A percentile compares a stretch with the other conserved stretches of the same genome.
Conservation (phyloP, 1,140 invertebrate genomes). For the Eumeta japonica region DNA sequence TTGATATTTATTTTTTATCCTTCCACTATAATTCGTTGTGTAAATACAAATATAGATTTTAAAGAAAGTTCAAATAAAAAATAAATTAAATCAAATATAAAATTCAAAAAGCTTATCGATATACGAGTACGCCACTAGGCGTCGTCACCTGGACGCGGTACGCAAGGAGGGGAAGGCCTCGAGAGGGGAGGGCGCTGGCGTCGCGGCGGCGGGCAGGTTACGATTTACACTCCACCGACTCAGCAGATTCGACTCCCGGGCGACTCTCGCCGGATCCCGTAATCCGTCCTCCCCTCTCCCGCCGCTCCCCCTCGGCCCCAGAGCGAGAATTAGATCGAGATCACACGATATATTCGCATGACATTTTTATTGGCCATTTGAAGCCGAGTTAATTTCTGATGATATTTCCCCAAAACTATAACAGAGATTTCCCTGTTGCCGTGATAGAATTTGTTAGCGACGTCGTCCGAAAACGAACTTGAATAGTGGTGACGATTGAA, state of each 20-base stretch:
- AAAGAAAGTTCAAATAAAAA: too few species aligned
- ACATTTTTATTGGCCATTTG: slow-evolving; percentile 21
- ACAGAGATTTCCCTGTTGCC: too few species aligned
- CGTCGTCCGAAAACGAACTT: too few species aligned
- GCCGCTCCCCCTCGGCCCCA: slow-evolving; percentile 27
- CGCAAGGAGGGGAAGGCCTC: slow-evolving; percentile 21
- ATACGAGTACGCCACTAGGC: slow-evolving; percentile 1
- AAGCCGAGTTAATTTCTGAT: slow-evolving; percentile 24
- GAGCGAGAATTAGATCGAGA: slow-evolving; percentile 49
- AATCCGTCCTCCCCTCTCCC: too few species aligned
- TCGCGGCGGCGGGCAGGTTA: slow-evolving; percentile 51
- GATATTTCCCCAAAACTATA: slow-evolving; percentile 5
- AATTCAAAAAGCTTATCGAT: too few species aligned
- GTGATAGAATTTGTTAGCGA: too few species aligned
- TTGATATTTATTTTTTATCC: too few species aligned
- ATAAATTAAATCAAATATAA: too few species aligned
- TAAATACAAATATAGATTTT: too few species aligned
- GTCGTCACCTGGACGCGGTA: slow-evolving; percentile 47
- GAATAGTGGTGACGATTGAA: not conserved
- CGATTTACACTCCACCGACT: slow-evolving; percentile 54
- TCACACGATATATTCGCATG: slow-evolving; percentile 26
- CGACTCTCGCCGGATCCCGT: slow-evolving; percentile 51
- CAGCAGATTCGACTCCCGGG: slow-evolving; percentile 47
- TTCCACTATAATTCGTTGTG: too few species aligned
- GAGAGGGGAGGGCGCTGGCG: slow-evolving; percentile 28